Conservation (phyloP, 1,140 invertebrate species). For the Drosophila parabipectinata region DNA sequence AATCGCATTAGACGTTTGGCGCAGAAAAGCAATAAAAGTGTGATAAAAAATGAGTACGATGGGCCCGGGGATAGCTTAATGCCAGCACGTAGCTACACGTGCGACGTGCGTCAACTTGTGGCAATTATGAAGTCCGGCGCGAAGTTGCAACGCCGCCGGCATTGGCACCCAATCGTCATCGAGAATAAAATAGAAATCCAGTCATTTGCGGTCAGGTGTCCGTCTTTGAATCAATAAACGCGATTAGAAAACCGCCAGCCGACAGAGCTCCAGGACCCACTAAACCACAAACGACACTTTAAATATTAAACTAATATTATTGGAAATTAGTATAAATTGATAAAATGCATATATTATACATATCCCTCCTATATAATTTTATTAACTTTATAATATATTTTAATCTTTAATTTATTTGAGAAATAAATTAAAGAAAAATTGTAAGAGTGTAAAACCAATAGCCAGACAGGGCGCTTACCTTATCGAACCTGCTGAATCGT, state of each 20-base stretch:
- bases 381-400: too few species aligned
- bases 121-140: conserved; percentile 75
- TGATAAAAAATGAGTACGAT: conserved; percentile 56
- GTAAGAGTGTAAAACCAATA: conserved; percentile 15
- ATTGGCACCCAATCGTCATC: conserved; percentile 64
- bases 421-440: neutral
- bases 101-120: conserved; percentile 74
- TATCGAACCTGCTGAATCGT: conserved; percentile 67
- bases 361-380: too few species aligned
- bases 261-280: conserved; percentile 19
- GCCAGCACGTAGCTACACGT: conserved; percentile 71
- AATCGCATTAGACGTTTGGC: conserved; percentile 48
- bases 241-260: conserved; percentile 53
- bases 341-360: too few species aligned
- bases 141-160: conserved; percentile 54
- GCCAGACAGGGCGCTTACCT: conserved; percentile 58
- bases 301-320: neutral
- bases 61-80: conserved; percentile 24
- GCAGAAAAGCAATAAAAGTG: conserved; percentile 60
- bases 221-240: conserved; percentile 59
- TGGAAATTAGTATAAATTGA: neutral
- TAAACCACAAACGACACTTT: conserved; percentile 9
- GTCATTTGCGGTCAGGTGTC: conserved; percentile 50
- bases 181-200: conserved; percentile 26
- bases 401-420: too few species aligned